Evolutionary conservation across 2,888 invertebrate genomes (phyloP).

Genomic region (Epinotia ramella): DNA sequence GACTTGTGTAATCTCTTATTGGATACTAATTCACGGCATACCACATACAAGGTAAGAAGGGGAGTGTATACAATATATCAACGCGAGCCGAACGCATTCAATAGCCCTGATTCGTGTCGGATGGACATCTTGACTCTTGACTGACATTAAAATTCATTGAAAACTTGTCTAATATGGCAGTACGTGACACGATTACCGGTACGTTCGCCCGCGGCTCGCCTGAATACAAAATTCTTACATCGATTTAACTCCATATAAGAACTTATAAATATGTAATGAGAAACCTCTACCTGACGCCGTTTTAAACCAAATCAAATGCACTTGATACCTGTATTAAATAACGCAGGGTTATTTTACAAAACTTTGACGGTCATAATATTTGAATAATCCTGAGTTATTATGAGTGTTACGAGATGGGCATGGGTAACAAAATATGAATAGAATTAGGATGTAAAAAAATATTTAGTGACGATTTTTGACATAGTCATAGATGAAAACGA

Average conservation of each 20-base stretch:
- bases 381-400: conserved; percentile 40
- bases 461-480: conserved; percentile 12
- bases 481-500: not conserved
- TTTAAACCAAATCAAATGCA: conserved; percentile 47
- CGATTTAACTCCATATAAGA: conserved; percentile 59
- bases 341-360: conserved; percentile 18
- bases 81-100: conserved; percentile 45
- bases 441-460: not conserved
- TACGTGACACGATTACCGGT: conserved; percentile 62
- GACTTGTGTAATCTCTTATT: conserved; percentile 3
- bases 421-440: not conserved
- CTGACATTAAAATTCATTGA: conserved; percentile 73
- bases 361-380: conserved; percentile 34
- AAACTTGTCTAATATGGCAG: conserved; percentile 69
- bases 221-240: conserved; percentile 63
- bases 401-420: not conserved
- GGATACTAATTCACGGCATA: conserved; percentile 21
- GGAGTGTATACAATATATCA: conserved; percentile 49
- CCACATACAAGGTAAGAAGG: conserved; percentile 39
- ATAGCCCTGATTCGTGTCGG: conserved; percentile 48
- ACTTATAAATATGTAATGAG: conserved; percentile 62
- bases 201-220: conserved; percentile 49
- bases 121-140: conserved; percentile 47
- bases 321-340: conserved; percentile 54
- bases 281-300: conserved; percentile 48